Percentiles rank a stretch among this genome's conserved stretches.
phyloP scores from a whole-genome alignment of 2,888 invertebrate genomes.

The Hesperia comma region DNA sequence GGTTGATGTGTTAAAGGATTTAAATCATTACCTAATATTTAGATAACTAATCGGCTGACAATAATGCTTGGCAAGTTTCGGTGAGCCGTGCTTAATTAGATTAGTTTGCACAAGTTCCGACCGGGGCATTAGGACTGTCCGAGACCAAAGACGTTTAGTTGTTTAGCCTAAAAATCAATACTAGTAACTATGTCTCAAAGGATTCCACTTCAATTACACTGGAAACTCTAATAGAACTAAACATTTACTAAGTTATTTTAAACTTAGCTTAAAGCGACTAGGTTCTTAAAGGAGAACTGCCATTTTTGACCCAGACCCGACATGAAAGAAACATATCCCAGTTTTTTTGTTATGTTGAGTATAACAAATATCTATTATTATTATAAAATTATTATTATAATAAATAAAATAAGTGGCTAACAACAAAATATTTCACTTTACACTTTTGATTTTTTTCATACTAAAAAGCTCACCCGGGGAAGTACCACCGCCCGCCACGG shows the following conservation, averaged over 20 bases:
- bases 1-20: not conserved
- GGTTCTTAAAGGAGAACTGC: too few species aligned
- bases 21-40: slow-evolving; percentile 12
- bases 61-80: slow-evolving; percentile 46
- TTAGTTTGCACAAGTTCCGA: slow-evolving; percentile 63
- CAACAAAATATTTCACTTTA: too few species aligned
- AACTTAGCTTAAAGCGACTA: too few species aligned
- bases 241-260: slow-evolving; percentile 51
- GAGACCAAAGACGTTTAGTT: slow-evolving; percentile 6
- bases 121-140: slow-evolving; percentile 43
- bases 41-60: slow-evolving; percentile 20
- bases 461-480: too few species aligned
- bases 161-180: slow-evolving; percentile 12
- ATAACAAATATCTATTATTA: too few species aligned
- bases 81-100: slow-evolving; percentile 63
- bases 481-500: too few species aligned
- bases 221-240: slow-evolving; percentile 16
- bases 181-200: slow-evolving; percentile 2
- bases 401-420: too few species aligned
- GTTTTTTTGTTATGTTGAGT: too few species aligned
- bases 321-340: too few species aligned
- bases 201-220: slow-evolving; percentile 11
- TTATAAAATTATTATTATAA: too few species aligned
- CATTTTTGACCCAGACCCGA: too few species aligned
- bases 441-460: too few species aligned